Base-by-base conservation (phyloP, 2,113 vertebrate genomes). In the Solea senegalensis region DNA sequence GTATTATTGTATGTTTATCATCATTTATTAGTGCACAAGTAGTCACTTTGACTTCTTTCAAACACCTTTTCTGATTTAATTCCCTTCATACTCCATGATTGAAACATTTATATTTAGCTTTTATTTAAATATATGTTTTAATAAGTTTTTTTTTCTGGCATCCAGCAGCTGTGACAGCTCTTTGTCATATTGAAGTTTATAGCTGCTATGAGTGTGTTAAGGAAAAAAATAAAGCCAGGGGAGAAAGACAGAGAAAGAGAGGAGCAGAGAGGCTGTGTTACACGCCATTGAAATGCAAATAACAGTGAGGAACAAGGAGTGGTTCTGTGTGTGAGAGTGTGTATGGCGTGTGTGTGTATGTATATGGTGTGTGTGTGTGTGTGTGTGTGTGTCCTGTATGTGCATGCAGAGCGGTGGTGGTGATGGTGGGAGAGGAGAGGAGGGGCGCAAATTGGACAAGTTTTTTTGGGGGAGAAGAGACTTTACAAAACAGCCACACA, bases 261-360 rank as follows among this genome's bases (percentile, higher is more conserved):
- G 81, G 72, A 76, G 59, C 74, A 56, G 90, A 74, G 85, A 83
- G 83, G 75, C 83, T 86, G 89, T 88, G 93, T 93, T 92, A 90
- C 91, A 90, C 83, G 86, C 93, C 86, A 94, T 94, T 94, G 92
- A 94, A 94, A 94, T 94, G 93, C 93, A 93, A 94, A 94, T 94
- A 90, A 92, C 84, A 92, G 74, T 76, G 83, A 88, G 88, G 94
- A 94, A 93, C 93, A 94, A 93, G 93, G 91, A 93, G 93, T 89
- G 92, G 92, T 92, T 93, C 84, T 93, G 87, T 91, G 87, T 89
- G 88, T 88, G 21, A 45, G 51, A 45, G 80, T 79, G 77, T 73
- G 72, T 78, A 74, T 80, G 78, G 67, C 65, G 77, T 76, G 72
- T 72, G 72, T 76, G 74, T 68, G 69, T 72, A 69, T 73, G 61